Percentiles rank a stretch among this genome's conserved stretches.
phyloP scores from a whole-genome alignment of 2,113 vertebrate species.

The Cavia aperea region DNA sequence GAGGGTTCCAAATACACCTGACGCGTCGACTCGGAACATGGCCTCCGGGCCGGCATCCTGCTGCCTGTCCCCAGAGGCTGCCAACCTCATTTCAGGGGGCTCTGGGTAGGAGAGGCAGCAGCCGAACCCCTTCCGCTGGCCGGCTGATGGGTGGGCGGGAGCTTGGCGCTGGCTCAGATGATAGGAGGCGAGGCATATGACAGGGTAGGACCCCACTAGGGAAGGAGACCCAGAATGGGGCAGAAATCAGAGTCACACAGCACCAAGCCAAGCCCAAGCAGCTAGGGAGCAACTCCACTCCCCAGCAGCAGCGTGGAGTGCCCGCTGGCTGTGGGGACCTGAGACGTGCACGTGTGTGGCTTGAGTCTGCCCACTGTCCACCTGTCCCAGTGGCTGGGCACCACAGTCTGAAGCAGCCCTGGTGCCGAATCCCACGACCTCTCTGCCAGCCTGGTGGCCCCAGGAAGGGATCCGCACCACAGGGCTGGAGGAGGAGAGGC shows the following conservation, averaged over 20 bases:
- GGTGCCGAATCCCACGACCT: accelerated
- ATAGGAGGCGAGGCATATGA: neutral
- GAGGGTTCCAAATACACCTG: constrained; percentile 75
- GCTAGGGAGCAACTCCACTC: accelerated
- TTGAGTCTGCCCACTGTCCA: neutral
- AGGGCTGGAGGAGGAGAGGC: neutral
- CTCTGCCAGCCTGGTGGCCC: neutral
- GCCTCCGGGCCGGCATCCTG: constrained; percentile 60
- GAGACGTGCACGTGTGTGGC: accelerated
- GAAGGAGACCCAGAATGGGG: neutral
- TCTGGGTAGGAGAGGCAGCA: accelerated
- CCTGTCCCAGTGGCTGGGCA: neutral
- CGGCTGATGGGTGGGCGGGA: accelerated
- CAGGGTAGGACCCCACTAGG: accelerated
- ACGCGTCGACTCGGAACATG: constrained; percentile 74
- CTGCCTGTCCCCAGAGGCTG: neutral
- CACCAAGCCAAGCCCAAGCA: accelerated
- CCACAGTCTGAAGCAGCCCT: neutral
- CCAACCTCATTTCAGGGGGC: neutral
- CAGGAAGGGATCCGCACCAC: accelerated
- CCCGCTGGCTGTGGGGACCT: neutral
- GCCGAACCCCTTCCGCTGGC: neutral
- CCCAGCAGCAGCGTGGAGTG: accelerated
- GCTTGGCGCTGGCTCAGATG: accelerated
- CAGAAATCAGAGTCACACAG: accelerated